Evolutionary conservation across 2,113 vertebrate species (phyloP).

Genomic region (Peucedramus taeniatus): DNA sequence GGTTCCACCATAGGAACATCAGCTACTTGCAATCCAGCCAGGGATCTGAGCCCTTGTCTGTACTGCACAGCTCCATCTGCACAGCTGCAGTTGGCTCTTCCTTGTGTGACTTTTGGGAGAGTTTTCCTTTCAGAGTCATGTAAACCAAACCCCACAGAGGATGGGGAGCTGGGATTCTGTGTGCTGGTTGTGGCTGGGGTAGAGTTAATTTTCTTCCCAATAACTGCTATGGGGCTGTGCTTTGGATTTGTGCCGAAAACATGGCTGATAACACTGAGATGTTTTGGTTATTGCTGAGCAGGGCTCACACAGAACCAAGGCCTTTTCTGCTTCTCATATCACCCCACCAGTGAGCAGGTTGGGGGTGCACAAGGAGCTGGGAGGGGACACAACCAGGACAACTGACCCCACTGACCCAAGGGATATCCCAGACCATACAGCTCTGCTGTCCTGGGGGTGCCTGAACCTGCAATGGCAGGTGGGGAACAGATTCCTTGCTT

Average conservation of each 20-base stretch:
- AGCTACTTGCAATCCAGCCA: not conserved
- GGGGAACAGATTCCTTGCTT: not conserved
- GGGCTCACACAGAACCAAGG: not conserved
- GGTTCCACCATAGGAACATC: not conserved
- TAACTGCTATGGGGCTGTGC: not conserved
- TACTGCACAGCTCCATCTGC: not conserved
- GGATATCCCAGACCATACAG: not conserved
- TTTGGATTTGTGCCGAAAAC: not conserved
- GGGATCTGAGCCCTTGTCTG: not conserved
- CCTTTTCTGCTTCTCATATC: not conserved
- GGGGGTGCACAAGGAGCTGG: not conserved
- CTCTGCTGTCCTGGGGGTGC: not conserved
- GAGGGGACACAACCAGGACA: not conserved
- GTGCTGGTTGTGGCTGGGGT: not conserved
- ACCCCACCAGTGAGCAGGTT: accelerated
- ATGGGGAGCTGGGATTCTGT: not conserved
- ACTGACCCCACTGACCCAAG: not conserved
- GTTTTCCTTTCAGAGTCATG: not conserved
- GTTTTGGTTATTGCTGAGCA: not conserved
- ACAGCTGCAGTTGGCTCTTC: not conserved
- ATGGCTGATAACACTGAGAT: not conserved
- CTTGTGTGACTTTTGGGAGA: not conserved
- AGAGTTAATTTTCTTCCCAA: not conserved
- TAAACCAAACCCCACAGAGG: not conserved
- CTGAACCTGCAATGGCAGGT: not conserved